phyloP scores from a whole-genome alignment of 2,888 invertebrate species.

The Tipula unca region DNA sequence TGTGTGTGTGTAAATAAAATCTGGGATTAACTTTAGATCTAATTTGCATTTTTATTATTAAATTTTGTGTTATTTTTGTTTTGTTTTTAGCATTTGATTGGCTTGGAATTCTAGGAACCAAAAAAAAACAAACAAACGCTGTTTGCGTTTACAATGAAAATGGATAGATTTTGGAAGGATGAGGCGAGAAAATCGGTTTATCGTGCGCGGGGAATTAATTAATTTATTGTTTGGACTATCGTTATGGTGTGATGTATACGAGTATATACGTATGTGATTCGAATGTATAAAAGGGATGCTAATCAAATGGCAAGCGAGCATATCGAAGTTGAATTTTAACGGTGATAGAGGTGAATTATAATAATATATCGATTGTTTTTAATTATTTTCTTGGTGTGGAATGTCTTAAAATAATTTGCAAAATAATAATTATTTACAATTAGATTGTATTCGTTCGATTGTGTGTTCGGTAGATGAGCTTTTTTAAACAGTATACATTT shows the following conservation, averaged over 20 bases:
- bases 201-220: background rate
- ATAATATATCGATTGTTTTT: too few relatives aligned
- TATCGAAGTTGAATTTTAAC: background rate
- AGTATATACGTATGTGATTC: background rate
- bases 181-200: background rate
- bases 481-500: too few relatives aligned
- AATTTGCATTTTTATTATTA: conserved; percentile 14
- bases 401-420: too few relatives aligned
- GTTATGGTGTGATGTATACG: background rate
- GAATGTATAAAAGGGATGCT: background rate
- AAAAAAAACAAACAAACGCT: background rate
- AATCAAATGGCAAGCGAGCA: background rate
- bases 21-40: background rate
- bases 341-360: too few relatives aligned
- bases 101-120: background rate
- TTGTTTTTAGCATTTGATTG: background rate
- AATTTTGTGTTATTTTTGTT: background rate
- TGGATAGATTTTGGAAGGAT: background rate
- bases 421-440: too few relatives aligned
- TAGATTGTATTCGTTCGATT: too few relatives aligned
- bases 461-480: too few relatives aligned
- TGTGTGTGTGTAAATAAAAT: background rate
- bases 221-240: background rate
- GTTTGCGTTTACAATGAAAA: background rate
- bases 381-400: too few relatives aligned